Evolutionary conservation across 2,113 vertebrate species (phyloP).

Genomic region (Ceyx cyanopectus): DNA sequence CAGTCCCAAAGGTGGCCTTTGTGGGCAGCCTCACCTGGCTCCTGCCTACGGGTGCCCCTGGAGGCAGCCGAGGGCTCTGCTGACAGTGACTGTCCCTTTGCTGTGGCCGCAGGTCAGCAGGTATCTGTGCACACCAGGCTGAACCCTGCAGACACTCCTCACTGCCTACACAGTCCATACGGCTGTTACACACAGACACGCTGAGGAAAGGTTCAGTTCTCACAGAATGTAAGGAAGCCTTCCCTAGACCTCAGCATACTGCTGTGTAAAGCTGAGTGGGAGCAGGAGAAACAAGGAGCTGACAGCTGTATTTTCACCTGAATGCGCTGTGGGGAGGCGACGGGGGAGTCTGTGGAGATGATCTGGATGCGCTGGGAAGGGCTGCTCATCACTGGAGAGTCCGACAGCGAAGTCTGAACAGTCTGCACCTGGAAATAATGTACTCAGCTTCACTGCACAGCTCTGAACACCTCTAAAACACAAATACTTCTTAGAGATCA

Average conservation of each 20-base stretch:
- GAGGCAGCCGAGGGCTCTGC: not conserved
- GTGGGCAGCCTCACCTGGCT: not conserved
- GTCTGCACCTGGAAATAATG: constrained; percentile 73
- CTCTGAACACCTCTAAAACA: not conserved
- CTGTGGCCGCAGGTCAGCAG: not conserved
- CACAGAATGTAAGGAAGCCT: not conserved
- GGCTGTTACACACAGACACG: not conserved
- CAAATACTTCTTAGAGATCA: not conserved
- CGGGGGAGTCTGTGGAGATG: constrained; percentile 88
- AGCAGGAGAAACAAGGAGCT: not conserved
- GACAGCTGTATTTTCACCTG: constrained; percentile 80
- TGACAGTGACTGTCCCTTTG: not conserved
- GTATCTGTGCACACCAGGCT: not conserved
- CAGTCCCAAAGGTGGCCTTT: not conserved
- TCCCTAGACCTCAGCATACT: not conserved
- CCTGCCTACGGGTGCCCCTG: not conserved
- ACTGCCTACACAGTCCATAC: not conserved
- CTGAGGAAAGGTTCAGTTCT: not conserved
- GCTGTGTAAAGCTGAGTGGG: not conserved
- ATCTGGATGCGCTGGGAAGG: constrained; percentile 94
- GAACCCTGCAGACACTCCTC: not conserved
- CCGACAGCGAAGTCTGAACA: constrained; percentile 80
- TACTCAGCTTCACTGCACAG: not conserved
- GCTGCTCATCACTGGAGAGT: constrained; percentile 92
- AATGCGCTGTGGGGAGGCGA: constrained; percentile 90